Base-by-base conservation (phyloP, 2,888 invertebrate species). In the Thyatira batis region DNA sequence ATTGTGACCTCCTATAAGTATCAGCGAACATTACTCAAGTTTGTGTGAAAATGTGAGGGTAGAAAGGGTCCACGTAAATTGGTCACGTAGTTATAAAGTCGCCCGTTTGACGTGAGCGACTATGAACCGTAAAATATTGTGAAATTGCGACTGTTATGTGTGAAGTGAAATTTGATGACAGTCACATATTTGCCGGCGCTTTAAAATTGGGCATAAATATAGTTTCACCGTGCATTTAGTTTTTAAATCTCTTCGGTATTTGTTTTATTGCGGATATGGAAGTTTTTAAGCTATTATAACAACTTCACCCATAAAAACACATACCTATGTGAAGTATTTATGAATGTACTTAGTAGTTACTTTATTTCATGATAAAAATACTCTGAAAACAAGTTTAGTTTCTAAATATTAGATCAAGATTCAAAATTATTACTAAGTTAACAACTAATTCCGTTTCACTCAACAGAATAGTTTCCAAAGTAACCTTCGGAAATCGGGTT, bases 401-500 rank as follows among this genome's bases (percentile, higher is more conserved):
- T n/a, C 17, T n/a, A 39, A 39, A 39, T 13, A 13, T 46, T 25
- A 13, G 17, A 8, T 8, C 25, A 46, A 46, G 28, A 28, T 48
- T 20, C 20, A 17, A 20, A 27, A 28, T 48, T 3, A 20, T 28
- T 28, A 20, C 27, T 20, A 48, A 28, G 11, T 28, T 20, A 27
- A 48, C 23, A 17, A 48, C 28, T 48, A 20, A 48, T 28, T 48
- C 48, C 13, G 48, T 57, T 62, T 59, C 51, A 59, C 49, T 49
- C 59, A 61, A 54, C 54, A 54, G 57, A 71, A 68, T 67, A 66
- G 61, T 71, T 73, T 70, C 67, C 65, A 69, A 75, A 74, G 64
- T 71, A 72, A 71, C 68, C 63, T 74, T 63, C 62, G 59, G 70
- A 72, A 80, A 80, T 73, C 73, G 71, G 80, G 84, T 84, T 83